These are phyloP conservation scores for Piaya cayana DNA, from an alignment of 2,113 vertebrate species.

Conservation along the genomic window DNA sequence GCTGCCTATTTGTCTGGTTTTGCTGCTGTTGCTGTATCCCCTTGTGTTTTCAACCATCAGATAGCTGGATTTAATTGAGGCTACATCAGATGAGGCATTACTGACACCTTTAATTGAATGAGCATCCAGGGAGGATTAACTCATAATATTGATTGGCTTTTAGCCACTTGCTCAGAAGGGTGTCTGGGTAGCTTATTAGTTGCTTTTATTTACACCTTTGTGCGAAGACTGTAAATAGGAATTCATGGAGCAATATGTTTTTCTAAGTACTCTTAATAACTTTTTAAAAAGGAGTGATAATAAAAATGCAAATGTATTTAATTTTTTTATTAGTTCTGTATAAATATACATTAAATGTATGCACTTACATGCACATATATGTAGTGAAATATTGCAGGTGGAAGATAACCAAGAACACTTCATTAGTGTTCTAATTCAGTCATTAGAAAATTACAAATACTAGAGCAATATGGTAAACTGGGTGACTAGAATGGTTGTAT, in stretches of 20 bases:
- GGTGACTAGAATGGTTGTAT: background rate
- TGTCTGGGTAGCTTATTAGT: conserved; percentile 88
- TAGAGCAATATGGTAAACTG: conserved; percentile 12
- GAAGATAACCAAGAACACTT: conserved; percentile 66
- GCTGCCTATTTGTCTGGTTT: conserved; percentile 83
- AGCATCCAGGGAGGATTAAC: conserved; percentile 85
- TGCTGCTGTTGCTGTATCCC: conserved; percentile 83
- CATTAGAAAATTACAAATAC: conserved; percentile 65
- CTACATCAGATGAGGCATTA: conserved; percentile 90
- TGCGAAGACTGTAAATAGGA: conserved; percentile 83
- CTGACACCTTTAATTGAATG: conserved; percentile 92
- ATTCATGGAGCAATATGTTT: conserved; percentile 84
- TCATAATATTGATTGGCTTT: conserved; percentile 93
- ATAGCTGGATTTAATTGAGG: conserved; percentile 90
- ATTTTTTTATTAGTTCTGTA: conserved; percentile 80
- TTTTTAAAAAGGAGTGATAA: conserved; percentile 84
- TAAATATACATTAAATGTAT: conserved; percentile 76
- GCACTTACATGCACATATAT: conserved; percentile 58
- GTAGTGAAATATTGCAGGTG: conserved; percentile 65
- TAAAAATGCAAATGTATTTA: conserved; percentile 86
- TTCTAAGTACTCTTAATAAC: conserved; percentile 87
- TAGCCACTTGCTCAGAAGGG: conserved; percentile 88
- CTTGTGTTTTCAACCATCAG: conserved; percentile 85
- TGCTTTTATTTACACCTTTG: conserved; percentile 88
- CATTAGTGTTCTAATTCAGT: conserved; percentile 69